Evolutionary conservation across 2,113 vertebrate species (phyloP), one percentile per base, ranked within the genome.

Genomic region (Corythornis vintsioides): DNA sequence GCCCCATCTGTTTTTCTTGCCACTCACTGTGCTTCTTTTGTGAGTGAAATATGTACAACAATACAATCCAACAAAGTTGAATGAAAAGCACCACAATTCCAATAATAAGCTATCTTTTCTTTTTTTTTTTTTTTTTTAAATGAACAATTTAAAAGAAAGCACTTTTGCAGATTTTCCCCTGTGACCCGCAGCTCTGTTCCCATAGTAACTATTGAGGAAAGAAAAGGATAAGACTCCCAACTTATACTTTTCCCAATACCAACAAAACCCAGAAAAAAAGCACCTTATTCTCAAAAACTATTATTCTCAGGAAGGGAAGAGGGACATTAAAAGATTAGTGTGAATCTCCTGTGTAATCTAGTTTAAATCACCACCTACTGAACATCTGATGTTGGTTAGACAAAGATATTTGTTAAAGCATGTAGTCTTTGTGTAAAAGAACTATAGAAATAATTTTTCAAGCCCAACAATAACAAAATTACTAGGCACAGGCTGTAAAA

Each of bases 311-410:
- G 83, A 88, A 94, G 52, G 78, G 61, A 94, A 94, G 67, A 89
- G 71, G 86, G 71, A 93, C 92, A 94, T 96, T 90, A 93, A 94
- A 92, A 96, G 95, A 96, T 96, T 94, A 95, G 89, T 66, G 86
- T 66, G 93, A 94, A 83, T 95, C 94, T 92, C 94, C 91, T 70
- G 82, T 87, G 94, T 94, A 94, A 97, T 95, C 94, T 88, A 95
- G 88, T 95, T 95, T 95, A 94, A 95, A 92, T 83, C 73, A 95
- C 91, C 91, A 93, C 92, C 93, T 92, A 93, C 94, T 53, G 79
- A 91, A 91, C 87, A 84, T 67, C 80, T 86, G 77, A 93, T 88
- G 86, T 56, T 16, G 9, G 57, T 80, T 89, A 93, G 94, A 93
- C 87, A 91, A 94, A 93, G 88, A 42, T 75, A 88, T 61, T 89